Evolutionary conservation across 2,888 invertebrate genomes (phyloP).

Genomic region (Cataglyphis livida): DNA sequence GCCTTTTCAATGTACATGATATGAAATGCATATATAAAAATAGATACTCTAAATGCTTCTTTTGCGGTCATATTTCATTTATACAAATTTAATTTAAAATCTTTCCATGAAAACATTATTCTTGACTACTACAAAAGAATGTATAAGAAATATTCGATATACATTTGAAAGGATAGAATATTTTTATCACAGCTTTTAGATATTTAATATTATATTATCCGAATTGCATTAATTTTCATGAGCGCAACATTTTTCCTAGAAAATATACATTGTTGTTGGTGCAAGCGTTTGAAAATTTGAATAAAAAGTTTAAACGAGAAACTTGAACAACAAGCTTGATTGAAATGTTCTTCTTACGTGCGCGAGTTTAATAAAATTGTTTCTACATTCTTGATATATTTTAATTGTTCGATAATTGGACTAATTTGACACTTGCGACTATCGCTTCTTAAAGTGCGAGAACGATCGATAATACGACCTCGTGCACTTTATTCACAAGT

Average conservation of each 20-base stretch:
- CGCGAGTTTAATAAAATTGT: background rate
- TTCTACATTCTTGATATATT: background rate
- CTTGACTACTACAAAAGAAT: background rate
- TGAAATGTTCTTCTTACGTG: background rate
- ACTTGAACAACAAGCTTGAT: background rate
- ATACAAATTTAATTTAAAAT: background rate
- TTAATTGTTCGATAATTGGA: background rate
- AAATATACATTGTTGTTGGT: background rate
- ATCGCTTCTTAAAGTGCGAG: slow-evolving; percentile 7
- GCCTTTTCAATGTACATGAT: background rate
- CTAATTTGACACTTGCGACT: slow-evolving; percentile 17
- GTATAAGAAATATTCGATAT: background rate
- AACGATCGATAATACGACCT: slow-evolving; percentile 59
- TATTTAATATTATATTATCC: background rate
- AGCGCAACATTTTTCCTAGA: background rate
- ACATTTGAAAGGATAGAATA: background rate
- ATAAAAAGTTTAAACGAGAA: background rate
- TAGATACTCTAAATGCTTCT: background rate
- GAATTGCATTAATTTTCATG: background rate
- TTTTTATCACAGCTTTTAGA: background rate
- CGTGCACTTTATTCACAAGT: slow-evolving; percentile 47
- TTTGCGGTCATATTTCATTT: background rate
- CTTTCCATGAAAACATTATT: background rate
- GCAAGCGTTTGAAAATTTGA: background rate
- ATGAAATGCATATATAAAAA: background rate